Percentiles rank a stretch among this genome's conserved stretches.
phyloP scores from a whole-genome alignment of 2,888 invertebrate species.

The Tiliacea aurago region DNA sequence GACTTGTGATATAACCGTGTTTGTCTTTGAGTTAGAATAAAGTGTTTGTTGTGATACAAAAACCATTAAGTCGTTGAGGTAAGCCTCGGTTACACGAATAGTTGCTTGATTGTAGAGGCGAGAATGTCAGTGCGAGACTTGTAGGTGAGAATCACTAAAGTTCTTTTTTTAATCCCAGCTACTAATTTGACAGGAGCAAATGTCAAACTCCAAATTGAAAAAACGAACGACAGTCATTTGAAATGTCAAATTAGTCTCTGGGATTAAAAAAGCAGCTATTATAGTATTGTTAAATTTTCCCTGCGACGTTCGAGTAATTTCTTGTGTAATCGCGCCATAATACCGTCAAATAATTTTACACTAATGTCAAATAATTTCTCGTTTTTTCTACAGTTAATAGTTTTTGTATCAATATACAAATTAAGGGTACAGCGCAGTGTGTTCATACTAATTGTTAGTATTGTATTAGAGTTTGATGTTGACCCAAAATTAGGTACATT shows the following conservation, averaged over 20 bases:
- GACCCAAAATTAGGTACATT: conserved; percentile 21
- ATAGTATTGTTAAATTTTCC: not conserved
- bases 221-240: no score
- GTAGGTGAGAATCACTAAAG: not conserved
- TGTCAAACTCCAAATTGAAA: no score
- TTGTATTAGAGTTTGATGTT: conserved; percentile 47
- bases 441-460: conserved; percentile 59
- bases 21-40: conserved; percentile 55
- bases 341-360: conserved; percentile 29
- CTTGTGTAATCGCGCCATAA: conserved; percentile 2
- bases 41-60: conserved; percentile 46
- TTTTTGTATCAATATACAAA: conserved; percentile 55
- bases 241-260: no score
- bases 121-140: not conserved
- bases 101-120: not conserved
- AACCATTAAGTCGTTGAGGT: conserved; percentile 22
- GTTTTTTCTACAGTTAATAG: conserved; percentile 10
- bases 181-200: no score
- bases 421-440: conserved; percentile 60
- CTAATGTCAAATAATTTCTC: conserved; percentile 46
- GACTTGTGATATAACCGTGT: conserved; percentile 60
- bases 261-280: no score
- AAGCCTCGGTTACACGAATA: not conserved
- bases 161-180: no score
- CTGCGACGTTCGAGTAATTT: not conserved